Percentiles rank a stretch among this genome's conserved stretches.
Evolutionary conservation across 2,888 invertebrate genomes (phyloP).

Genomic region (Sipha maydis): DNA sequence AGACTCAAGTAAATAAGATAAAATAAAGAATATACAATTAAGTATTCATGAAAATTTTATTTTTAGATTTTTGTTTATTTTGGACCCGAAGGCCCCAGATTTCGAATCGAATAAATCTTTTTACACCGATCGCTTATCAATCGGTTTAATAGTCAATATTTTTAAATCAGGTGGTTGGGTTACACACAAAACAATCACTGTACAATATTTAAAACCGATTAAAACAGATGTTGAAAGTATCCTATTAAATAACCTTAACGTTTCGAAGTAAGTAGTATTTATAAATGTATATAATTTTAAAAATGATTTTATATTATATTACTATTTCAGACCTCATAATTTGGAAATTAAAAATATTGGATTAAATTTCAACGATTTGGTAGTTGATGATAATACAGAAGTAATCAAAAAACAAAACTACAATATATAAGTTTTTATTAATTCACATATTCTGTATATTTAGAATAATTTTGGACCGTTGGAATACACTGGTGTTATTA

Average conservation of each 20-base stretch:
- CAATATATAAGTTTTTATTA: neutral
- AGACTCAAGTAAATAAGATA: neutral
- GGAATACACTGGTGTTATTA: constrained; percentile 70
- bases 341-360: neutral
- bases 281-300: neutral
- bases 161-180: constrained; percentile 54
- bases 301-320: neutral
- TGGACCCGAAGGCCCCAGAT: constrained; percentile 30
- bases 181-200: neutral
- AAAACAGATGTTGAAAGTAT: neutral
- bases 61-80: constrained; percentile 42
- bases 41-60: no score
- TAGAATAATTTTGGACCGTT: constrained; percentile 69
- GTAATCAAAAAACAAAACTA: neutral
- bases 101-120: neutral
- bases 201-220: neutral
- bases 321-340: neutral
- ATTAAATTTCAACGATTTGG: constrained; percentile 36
- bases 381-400: constrained; percentile 15
- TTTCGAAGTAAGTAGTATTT: neutral
- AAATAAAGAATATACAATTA: neutral
- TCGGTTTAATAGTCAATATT: constrained; percentile 37
- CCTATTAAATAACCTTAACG: neutral
- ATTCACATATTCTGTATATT: neutral
- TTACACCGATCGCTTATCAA: constrained; percentile 35